phyloP scores from a whole-genome alignment of 2,797 vertebrate genomes.

The Pachyuromys duprasi region DNA sequence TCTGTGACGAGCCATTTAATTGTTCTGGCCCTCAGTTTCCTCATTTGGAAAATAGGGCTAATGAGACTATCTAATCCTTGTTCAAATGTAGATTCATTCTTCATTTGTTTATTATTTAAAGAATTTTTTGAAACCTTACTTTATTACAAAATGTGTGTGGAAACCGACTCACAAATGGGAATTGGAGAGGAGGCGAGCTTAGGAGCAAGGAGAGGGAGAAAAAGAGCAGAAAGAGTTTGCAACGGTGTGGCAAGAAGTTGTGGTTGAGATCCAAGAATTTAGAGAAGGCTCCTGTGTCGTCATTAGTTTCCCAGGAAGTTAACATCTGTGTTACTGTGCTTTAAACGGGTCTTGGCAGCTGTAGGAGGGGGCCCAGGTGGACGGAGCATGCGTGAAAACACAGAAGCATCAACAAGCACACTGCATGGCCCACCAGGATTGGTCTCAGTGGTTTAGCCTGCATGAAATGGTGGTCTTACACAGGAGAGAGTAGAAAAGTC shows the following conservation, averaged over 20 bases:
- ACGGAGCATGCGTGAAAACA: background rate
- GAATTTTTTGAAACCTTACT: constrained; percentile 20
- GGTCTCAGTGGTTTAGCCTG: background rate
- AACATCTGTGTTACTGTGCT: background rate
- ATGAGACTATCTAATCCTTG: background rate
- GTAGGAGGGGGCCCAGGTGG: background rate
- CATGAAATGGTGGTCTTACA: background rate
- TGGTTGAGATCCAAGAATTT: background rate
- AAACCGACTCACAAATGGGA: constrained; percentile 15
- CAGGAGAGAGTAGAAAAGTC: background rate
- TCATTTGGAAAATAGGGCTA: constrained; percentile 52
- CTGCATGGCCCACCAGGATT: background rate
- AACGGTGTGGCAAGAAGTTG: background rate
- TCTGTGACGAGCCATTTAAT: constrained; percentile 30
- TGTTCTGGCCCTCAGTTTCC: constrained; percentile 39
- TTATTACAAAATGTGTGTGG: background rate
- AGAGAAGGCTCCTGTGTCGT: background rate
- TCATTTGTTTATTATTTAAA: background rate
- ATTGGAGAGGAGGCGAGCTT: background rate
- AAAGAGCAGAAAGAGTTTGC: background rate
- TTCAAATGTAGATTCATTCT: constrained; percentile 12
- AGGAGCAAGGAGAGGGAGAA: background rate
- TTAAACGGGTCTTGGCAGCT: background rate
- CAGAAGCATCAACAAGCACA: background rate
- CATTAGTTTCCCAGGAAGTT: constrained; percentile 21